A percentile compares a stretch with the other conserved stretches of the same genome.
phyloP scores from a whole-genome alignment of 2,797 vertebrate species.

The Rhabdophis nuchalis region DNA sequence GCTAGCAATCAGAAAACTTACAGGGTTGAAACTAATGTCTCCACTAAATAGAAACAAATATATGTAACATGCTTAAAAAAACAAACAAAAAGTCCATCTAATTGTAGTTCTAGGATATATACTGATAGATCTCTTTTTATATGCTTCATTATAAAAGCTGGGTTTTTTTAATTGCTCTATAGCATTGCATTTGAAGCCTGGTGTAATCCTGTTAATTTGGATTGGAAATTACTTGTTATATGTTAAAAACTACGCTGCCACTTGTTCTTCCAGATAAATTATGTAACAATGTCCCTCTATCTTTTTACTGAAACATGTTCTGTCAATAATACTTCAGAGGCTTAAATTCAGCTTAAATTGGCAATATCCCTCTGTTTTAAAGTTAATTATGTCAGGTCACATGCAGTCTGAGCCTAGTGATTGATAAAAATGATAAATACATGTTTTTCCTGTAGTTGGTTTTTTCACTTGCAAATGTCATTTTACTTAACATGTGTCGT shows the following conservation, averaged over 20 bases:
- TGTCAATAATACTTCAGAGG: background rate
- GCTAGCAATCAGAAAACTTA: background rate
- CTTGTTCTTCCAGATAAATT: background rate
- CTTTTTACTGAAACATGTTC: background rate
- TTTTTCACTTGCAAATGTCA: background rate
- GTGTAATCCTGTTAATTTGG: background rate
- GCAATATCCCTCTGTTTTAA: background rate
- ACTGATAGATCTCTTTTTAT: background rate
- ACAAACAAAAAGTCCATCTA: background rate
- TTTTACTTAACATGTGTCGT: background rate
- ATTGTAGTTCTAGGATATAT: background rate
- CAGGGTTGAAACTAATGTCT: background rate
- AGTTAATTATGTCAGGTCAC: background rate
- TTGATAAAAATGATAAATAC: background rate
- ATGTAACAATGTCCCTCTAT: background rate
- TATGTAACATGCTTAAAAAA: background rate
- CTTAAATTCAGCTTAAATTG: background rate
- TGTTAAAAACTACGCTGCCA: background rate
- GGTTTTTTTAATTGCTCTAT: background rate
- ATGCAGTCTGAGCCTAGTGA: background rate
- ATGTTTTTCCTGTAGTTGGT: background rate
- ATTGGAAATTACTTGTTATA: background rate
- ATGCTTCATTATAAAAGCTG: background rate
- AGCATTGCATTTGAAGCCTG: background rate
- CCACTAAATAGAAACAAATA: background rate